A percentile compares a stretch with the other conserved stretches of the same genome.
phyloP scores from a whole-genome alignment of 2,888 invertebrate genomes.

The Oconnorella tubifera region DNA sequence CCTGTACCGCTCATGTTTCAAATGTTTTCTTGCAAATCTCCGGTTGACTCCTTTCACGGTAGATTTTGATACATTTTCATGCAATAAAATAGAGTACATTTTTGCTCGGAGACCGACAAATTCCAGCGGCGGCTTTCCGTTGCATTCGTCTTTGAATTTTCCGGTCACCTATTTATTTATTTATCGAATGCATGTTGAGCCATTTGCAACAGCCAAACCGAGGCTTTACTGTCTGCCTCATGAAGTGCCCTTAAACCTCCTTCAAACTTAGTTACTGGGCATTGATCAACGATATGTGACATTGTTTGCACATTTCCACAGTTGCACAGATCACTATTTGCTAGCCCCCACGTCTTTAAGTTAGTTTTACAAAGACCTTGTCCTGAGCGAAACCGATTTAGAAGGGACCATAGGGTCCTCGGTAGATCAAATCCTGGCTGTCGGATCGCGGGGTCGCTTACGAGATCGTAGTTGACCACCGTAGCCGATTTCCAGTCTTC shows the following conservation, averaged over 20 bases:
- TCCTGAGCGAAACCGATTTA: neutral
- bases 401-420: neutral
- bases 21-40: neutral
- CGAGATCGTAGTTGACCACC: neutral
- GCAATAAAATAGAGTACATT: neutral
- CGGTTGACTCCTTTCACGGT: neutral
- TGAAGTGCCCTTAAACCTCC: neutral
- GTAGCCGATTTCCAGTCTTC: neutral
- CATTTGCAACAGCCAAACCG: too few species aligned
- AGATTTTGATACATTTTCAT: neutral
- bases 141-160: conserved; percentile 2
- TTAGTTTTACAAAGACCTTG: neutral
- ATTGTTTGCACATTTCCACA: neutral
- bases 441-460: neutral
- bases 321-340: neutral
- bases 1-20: neutral
- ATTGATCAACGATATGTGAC: neutral
- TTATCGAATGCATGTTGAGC: too few species aligned
- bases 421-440: neutral
- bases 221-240: too few species aligned
- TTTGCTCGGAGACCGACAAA: neutral
- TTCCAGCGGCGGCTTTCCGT: neutral
- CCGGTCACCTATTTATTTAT: neutral
- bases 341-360: too few species aligned
- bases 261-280: neutral